Conservation (phyloP, 2,888 invertebrate species). For the Aspidiotus rigidus region DNA sequence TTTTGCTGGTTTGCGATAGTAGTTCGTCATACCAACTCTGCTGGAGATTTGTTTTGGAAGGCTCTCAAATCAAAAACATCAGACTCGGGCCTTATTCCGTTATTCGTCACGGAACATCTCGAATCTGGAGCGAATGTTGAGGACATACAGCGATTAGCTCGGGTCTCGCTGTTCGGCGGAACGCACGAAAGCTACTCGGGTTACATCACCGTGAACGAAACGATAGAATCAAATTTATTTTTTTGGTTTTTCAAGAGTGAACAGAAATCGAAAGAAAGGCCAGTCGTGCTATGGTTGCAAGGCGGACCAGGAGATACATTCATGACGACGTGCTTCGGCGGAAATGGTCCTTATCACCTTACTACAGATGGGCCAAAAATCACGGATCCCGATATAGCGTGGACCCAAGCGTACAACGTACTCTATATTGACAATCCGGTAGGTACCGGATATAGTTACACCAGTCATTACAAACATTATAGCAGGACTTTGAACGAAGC, state of each 20-base stretch:
- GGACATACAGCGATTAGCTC: conserved; percentile 5
- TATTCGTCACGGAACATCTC: conserved; percentile 50
- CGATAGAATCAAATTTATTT: conserved; percentile 46
- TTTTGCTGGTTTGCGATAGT: too few species aligned
- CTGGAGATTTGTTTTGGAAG: background rate
- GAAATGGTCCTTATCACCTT: conserved; percentile 62
- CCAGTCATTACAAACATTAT: conserved; percentile 64
- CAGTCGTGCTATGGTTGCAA: conserved; percentile 71
- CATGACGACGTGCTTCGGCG: conserved; percentile 68
- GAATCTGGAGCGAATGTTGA: conserved; percentile 42
- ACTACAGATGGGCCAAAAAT: conserved; percentile 47
- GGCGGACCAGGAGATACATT: conserved; percentile 78
- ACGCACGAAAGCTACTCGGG: conserved; percentile 51
- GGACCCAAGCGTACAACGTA: conserved; percentile 68
- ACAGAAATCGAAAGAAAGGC: conserved; percentile 47
- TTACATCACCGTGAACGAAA: conserved; percentile 54
- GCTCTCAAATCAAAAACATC: background rate
- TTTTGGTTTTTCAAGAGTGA: conserved; percentile 48
- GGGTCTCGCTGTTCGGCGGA: conserved; percentile 39
- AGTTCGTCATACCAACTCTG: too few species aligned
- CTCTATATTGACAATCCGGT: conserved; percentile 90
- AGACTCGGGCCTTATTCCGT: background rate
- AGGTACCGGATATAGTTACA: conserved; percentile 86
- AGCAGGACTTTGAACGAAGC: conserved; percentile 69
- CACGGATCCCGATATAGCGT: conserved; percentile 56